Base-by-base conservation (phyloP, 2,888 invertebrate genomes). In the Nomada lathburiana region DNA sequence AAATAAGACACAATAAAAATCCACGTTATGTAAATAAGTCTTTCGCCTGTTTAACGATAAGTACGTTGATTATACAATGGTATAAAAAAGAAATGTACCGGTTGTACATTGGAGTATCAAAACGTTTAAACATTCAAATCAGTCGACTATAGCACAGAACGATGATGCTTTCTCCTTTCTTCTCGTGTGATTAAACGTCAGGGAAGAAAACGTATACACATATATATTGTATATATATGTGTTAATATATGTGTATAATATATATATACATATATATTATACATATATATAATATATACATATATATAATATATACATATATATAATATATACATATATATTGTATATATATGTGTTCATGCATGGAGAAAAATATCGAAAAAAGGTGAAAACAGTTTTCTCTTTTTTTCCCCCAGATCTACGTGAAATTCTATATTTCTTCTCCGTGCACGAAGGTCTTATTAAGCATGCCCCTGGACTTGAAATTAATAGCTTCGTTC, bases 51-150 rank as follows among this genome's bases (percentile, higher is more conserved):
- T 62, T 50, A 26, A 60, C 26, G 59, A 26, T 47, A 47, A 36
- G 53, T 60, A 62, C 44, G 29, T n/a, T 53, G 59, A 50, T 71
- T 79, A 80, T 76, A 80, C 60, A 74, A 81, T 60, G 59, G 68
- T 86, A 87, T 88, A 82, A 86, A 84, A 86, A 83, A 67, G 64
- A 71, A 84, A 84, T 87, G 81, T 73, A 81, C 77, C 72, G 23
- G 59, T 44, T 44, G 77, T 84, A 77, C 81, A 85, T 85, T 68
- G 72, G 83, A 80, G 82, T 88, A 89, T 88, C 83, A 88, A 88
- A 88, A 89, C 52, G 73, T 76, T 72, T 53, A 65, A 67, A 78
- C 55, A 64, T 73, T 57, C 47, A 74, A 81, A 72, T 82, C 76
- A 74, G 71, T 79, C 77, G 72, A 72, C 70, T 75, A 65, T 69